Base-by-base conservation (phyloP, 2,797 vertebrate genomes). In the Silurus lanzhouensis region DNA sequence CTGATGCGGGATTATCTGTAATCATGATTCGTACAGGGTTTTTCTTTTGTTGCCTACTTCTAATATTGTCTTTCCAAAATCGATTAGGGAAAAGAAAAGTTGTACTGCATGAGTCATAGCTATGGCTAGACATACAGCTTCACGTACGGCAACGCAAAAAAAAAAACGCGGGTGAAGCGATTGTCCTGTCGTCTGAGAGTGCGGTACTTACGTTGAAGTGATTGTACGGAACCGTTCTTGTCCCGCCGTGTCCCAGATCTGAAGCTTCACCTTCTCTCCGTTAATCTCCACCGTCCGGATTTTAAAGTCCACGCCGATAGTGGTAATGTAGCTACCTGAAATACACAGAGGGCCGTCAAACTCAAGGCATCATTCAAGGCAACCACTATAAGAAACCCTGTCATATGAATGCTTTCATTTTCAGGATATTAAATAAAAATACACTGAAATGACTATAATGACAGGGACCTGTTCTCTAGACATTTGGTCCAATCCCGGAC, bases 181-280 rank as follows among this genome's bases (percentile, higher is more conserved):
- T 1, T 55, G 79, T n/a, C n/a, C 63, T 8, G 19, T 44, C 25
- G 27, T 19, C 44, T 19, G n/a, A 8, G 5, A 5, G 38, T 3
- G 8, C 5, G 3, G 12, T 58, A 96, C 98, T 97, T 92, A 99
- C 98, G 98, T 99, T 84, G 98, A 99, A 6, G 98, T 99, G 92
- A 99, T 99, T 20, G 98, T 99, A 70, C 98, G 97, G 92, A 99
- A 99, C 84, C 98, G 96, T 86, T 99, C 98, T 80, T 99, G 98
- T 46, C 98, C 98, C 0, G 98, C 98, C 0, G 98, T 99, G 87
- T 99, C 98, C 98, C 98, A 99, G 92, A 99, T 99, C 94, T 99
- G 98, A 83, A 99, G 95, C 92, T 99, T 99, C 93, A 99, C 98
- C 90, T 99, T 99, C 94, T 99, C 98, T 22, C 98, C 98, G 80